Evolutionary conservation across 35 echinoderm and acorn worm genomes (phyloP).

Genomic region (Acanthaster planci): DNA sequence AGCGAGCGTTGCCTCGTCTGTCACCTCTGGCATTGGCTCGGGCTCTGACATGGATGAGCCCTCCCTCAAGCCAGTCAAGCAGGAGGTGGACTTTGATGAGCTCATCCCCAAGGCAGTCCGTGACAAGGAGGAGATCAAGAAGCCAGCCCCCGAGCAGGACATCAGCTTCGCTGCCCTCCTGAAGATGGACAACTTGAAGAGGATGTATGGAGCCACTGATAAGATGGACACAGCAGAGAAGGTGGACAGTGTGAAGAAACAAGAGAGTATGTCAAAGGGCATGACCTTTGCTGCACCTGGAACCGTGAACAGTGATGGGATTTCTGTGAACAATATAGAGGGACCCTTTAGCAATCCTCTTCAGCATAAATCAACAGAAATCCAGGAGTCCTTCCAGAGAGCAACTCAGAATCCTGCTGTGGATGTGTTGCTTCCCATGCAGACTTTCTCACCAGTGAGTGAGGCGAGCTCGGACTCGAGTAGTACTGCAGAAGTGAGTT

Average conservation of each 20-base stretch:
- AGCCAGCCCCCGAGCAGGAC: constrained; percentile 41
- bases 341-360: constrained; percentile 17
- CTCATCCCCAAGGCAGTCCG: constrained; percentile 71
- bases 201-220: constrained; percentile 16
- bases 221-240: constrained; percentile 21
- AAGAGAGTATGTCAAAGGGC: neutral
- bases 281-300: neutral
- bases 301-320: neutral
- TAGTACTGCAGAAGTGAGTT: constrained; percentile 52
- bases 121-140: constrained; percentile 65
- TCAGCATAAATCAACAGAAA: neutral
- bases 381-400: constrained; percentile 18
- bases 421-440: neutral
- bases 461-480: constrained; percentile 73
- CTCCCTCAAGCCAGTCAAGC: constrained; percentile 19
- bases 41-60: constrained; percentile 33
- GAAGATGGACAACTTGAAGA: constrained; percentile 42
- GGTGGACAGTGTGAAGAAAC: constrained; percentile 1
- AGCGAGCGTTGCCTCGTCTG: constrained; percentile 20
- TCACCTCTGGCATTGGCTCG: constrained; percentile 24
- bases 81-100: constrained; percentile 43
- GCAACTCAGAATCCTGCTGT: constrained; percentile 4
- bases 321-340: neutral
- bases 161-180: constrained; percentile 37
- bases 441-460: constrained; percentile 80